Base-by-base conservation (phyloP, 1,140 invertebrate species). In the Neuroterus valhalla region DNA sequence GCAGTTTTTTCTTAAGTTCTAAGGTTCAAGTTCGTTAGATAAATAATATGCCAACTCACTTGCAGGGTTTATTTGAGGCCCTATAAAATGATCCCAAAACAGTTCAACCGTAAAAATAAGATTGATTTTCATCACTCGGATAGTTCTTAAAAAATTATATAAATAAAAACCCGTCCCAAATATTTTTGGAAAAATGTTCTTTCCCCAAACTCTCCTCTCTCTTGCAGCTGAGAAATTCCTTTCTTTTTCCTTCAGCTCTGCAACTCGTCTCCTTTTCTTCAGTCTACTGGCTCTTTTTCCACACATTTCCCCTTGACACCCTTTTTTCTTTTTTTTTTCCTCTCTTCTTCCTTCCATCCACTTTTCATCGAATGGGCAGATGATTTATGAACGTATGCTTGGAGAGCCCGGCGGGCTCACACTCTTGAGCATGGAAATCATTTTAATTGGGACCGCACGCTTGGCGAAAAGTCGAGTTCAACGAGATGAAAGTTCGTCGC, bases 371-470 rank as follows among this genome's bases (percentile, higher is more conserved):
- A 80, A 74, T 76, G 76, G 71, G 77, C 71, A 78, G 78, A 81
- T 82, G 82, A 85, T 85, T 83, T 82, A 85, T 81, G 79, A 81
- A 74, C 71, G 71, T 71, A 70, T 73, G 71, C 72, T 52, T 23
- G 26, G 66, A 74, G 21, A 66, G 50, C 44, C 44, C 68, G 74
- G 21, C 17, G 55, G 46, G 4, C 17, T 72, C 45, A 67, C 72
- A 72, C 70, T 77, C 72, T 79, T 72, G 43, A 77, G 71, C 31
- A 67, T 81, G 71, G 77, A 81, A 81, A 81, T 81, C 76, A 81
- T 76, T 81, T 81, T 79, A 79, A 82, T 82, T 82, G 80, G 78
- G 78, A 82, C 73, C 55, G 26, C 78, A 66, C 52, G 78, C 72
- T 78, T 72, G 78, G 71, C n/a, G 62, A 78, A 81, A 79, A 79